Conservation (phyloP, 2,113 vertebrate genomes). For the Opisthocomus hoazin region DNA sequence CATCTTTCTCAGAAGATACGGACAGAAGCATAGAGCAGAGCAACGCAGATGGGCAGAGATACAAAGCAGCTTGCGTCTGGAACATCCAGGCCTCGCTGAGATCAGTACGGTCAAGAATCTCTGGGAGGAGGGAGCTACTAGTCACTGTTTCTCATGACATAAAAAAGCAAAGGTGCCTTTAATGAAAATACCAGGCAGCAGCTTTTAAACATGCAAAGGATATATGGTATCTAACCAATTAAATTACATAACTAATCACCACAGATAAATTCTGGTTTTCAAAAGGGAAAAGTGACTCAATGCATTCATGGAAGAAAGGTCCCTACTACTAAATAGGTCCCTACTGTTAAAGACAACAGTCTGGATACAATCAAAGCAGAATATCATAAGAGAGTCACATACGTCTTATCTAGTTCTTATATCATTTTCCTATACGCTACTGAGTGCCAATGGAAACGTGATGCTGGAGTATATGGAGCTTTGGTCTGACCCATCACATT, state of each 20-base stretch:
- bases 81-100: not conserved
- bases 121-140: not conserved
- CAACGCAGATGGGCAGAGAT: not conserved
- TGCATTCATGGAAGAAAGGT: not conserved
- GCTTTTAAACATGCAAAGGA: not conserved
- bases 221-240: not conserved
- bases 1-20: not conserved
- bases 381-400: not conserved
- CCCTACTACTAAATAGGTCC: not conserved
- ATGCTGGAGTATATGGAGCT: not conserved
- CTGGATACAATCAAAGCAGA: not conserved
- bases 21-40: not conserved
- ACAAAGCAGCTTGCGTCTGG: not conserved
- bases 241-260: not conserved
- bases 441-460: fast-evolving
- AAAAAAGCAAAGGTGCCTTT: not conserved
- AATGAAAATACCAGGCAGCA: not conserved
- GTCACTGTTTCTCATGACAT: not conserved
- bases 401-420: fast-evolving
- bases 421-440: not conserved
- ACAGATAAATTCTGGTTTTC: not conserved
- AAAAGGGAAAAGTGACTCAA: not conserved
- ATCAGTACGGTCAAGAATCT: fast-evolving
- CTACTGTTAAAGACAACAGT: not conserved
- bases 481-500: not conserved